phyloP scores from a whole-genome alignment of 2,888 invertebrate species.

The Pyrrhia umbra region DNA sequence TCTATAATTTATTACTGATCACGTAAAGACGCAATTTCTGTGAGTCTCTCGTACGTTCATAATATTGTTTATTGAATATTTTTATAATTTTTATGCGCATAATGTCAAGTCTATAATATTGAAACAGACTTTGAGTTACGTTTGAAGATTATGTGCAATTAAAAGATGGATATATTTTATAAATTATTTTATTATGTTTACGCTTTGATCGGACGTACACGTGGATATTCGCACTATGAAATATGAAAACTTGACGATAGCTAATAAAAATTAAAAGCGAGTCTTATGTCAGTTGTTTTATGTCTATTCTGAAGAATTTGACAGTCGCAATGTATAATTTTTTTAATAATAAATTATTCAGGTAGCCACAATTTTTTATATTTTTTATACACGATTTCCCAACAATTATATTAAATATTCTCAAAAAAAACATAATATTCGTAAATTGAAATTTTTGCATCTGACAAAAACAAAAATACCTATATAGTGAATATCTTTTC shows the following conservation, averaged over 20 bases:
- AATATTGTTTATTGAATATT: constrained; percentile 56
- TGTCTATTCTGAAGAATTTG: background rate
- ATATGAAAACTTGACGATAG: constrained; percentile 1
- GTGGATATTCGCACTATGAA: constrained; percentile 9
- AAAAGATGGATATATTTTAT: constrained; percentile 26
- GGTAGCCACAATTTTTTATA: background rate
- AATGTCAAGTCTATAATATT: constrained; percentile 39
- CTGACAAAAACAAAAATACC: no score
- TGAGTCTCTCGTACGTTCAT: constrained; percentile 22
- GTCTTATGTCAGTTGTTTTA: background rate
- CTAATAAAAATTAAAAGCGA: background rate
- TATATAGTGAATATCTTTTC: no score
- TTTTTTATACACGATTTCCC: background rate
- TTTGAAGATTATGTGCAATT: constrained; percentile 43
- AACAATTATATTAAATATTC: background rate
- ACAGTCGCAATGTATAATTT: background rate
- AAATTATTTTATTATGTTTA: constrained; percentile 36
- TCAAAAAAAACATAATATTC: background rate
- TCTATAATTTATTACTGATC: constrained; percentile 53
- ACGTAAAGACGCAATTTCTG: constrained; percentile 42
- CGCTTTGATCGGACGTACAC: constrained; percentile 20
- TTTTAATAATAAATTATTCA: background rate
- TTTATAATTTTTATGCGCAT: constrained; percentile 48
- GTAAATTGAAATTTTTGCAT: no score
- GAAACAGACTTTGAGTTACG: constrained; percentile 52